These are phyloP conservation scores for Silurus meridionalis DNA, from an alignment of 2,113 vertebrate species.

Conservation along the genomic window DNA sequence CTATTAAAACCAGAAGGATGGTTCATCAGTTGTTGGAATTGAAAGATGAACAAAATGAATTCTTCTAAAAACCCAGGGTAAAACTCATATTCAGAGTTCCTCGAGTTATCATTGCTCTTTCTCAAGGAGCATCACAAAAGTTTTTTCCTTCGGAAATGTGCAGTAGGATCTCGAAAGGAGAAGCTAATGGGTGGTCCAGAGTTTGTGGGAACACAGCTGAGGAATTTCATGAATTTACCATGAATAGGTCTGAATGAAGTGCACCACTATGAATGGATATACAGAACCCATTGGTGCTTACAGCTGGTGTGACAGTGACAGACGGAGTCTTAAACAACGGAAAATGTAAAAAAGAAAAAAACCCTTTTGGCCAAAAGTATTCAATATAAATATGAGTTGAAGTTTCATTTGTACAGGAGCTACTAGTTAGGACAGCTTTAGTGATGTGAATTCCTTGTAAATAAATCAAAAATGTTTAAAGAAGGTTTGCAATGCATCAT, in stretches of 20 bases:
- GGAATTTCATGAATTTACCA: slow-evolving; percentile 33
- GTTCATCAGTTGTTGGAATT: background rate
- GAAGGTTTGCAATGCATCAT: background rate
- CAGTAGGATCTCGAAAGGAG: background rate
- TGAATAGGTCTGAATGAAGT: background rate
- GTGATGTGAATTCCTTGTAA: background rate
- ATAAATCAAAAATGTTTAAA: background rate
- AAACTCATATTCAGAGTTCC: background rate
- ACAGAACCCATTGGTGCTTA: background rate
- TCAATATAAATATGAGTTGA: background rate
- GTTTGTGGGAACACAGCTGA: slow-evolving; percentile 26
- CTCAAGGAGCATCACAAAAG: background rate
- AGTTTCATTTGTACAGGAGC: background rate
- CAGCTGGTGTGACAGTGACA: slow-evolving; percentile 22
- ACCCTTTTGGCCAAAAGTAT: background rate
- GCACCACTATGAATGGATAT: background rate
- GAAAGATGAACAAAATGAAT: background rate
- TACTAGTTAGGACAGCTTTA: background rate
- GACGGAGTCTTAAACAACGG: background rate
- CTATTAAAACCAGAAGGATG: slow-evolving; percentile 15
- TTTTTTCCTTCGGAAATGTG: background rate
- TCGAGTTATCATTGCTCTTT: background rate
- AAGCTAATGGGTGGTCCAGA: background rate
- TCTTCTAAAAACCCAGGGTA: background rate
- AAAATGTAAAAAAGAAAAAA: background rate